phyloP scores from a whole-genome alignment of 1,140 invertebrate species.

The Archivesica marissinica region DNA sequence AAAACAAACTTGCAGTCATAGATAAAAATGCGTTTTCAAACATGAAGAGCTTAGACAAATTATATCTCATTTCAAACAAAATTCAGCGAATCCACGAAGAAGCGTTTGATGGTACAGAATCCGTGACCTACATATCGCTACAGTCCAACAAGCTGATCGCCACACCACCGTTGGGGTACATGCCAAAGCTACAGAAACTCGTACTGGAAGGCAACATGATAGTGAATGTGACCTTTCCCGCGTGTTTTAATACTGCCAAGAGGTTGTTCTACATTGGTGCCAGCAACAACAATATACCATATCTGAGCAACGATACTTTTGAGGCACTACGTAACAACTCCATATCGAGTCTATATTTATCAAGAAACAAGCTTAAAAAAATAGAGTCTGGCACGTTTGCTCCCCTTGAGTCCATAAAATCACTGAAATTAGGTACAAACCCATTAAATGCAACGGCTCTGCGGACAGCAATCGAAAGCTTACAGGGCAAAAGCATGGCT shows the following conservation, averaged over 20 bases:
- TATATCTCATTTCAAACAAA: constrained; percentile 65
- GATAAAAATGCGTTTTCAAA: constrained; percentile 60
- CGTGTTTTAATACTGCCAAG: constrained; percentile 20
- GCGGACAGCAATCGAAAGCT: constrained; percentile 59
- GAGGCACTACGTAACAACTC: constrained; percentile 47
- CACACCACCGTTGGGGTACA: constrained; percentile 61
- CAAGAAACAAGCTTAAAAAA: constrained; percentile 64
- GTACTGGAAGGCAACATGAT: constrained; percentile 72
- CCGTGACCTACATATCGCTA: constrained; percentile 61
- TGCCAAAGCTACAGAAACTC: constrained; percentile 61
- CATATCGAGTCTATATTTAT: constrained; percentile 67
- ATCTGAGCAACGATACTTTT: constrained; percentile 67
- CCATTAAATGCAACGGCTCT: constrained; percentile 65
- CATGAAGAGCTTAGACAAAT: constrained; percentile 35
- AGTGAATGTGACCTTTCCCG: constrained; percentile 68
- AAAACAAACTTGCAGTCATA: constrained; percentile 62
- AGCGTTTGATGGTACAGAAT: constrained; percentile 61
- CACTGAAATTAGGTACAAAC: constrained; percentile 70
- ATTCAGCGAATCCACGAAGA: constrained; percentile 62
- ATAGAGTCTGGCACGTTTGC: constrained; percentile 64
- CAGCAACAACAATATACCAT: constrained; percentile 70
- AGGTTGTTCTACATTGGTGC: constrained; percentile 62
- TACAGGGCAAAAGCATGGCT: constrained; percentile 58
- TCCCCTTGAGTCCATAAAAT: constrained; percentile 66
- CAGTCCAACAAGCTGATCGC: constrained; percentile 63